A percentile compares a stretch with the other conserved stretches of the same genome.
These are phyloP conservation scores for Amblyjoppa fuscipennis DNA, from an alignment of 2,888 invertebrate genomes.

Conservation along the genomic window DNA sequence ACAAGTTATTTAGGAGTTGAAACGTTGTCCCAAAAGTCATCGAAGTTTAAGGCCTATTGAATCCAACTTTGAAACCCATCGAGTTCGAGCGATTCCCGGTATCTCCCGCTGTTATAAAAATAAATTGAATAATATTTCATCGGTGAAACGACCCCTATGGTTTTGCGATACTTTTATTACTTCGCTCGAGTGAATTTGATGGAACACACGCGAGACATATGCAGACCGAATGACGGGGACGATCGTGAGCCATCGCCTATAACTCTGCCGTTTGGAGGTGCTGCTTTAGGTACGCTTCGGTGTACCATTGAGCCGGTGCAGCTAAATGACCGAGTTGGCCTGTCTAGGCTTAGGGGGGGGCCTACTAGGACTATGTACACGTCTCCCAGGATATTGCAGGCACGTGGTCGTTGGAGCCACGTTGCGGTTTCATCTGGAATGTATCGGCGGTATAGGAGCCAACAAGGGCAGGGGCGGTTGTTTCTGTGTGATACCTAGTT, in stretches of 20 bases:
- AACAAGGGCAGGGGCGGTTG: conserved; percentile 37
- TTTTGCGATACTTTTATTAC: conserved; percentile 11
- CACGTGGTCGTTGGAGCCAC: conserved; percentile 46
- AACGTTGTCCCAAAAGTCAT: not conserved
- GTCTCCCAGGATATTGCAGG: conserved; percentile 51
- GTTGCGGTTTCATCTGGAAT: conserved; percentile 63
- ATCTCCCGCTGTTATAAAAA: conserved; percentile 1
- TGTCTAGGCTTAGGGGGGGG: conserved; percentile 16
- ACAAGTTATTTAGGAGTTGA: not conserved
- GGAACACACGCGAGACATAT: conserved; percentile 6
- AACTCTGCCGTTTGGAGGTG: conserved; percentile 9
- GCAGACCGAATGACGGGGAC: conserved; percentile 18
- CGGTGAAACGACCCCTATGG: conserved; percentile 1
- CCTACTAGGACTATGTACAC: conserved; percentile 14
- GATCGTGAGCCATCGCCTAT: conserved; percentile 30
- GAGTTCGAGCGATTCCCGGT: not conserved
- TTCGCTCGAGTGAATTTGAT: conserved; percentile 12
- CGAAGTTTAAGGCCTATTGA: not conserved
- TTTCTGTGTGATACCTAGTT: conserved; percentile 50
- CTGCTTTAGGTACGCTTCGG: conserved; percentile 7
- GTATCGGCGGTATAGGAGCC: conserved; percentile 50
- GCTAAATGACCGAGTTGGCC: conserved; percentile 45
- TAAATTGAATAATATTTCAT: conserved; percentile 26
- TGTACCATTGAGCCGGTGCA: conserved; percentile 30
- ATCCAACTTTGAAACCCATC: not conserved